Evolutionary conservation across 2,888 invertebrate species (phyloP).

Genomic region (Agrochola lychnidis): DNA sequence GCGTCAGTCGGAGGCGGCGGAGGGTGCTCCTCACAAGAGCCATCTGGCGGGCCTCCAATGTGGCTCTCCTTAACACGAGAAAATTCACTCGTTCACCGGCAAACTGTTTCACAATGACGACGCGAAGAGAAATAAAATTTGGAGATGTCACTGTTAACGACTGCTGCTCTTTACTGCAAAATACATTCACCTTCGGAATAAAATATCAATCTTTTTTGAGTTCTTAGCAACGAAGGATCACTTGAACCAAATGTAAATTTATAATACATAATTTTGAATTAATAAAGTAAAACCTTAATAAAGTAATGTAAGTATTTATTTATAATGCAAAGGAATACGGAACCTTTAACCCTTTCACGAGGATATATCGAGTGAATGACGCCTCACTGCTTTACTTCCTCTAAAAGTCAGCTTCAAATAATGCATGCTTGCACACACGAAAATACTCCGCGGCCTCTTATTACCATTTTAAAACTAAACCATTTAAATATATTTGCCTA

Average conservation of each 20-base stretch:
- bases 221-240: slow-evolving; percentile 1
- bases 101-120: slow-evolving; percentile 73
- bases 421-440: slow-evolving; percentile 8
- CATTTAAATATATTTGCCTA: slow-evolving; percentile 66
- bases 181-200: slow-evolving; percentile 26
- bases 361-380: slow-evolving; percentile 25
- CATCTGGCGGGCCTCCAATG: slow-evolving; percentile 88
- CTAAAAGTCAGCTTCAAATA: slow-evolving; percentile 20
- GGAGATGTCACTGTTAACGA: slow-evolving; percentile 62
- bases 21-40: slow-evolving; percentile 84
- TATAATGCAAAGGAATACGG: slow-evolving; percentile 40
- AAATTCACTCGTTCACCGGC: slow-evolving; percentile 74
- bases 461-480: slow-evolving; percentile 35
- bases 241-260: neutral
- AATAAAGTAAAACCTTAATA: slow-evolving; percentile 12
- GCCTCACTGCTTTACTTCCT: slow-evolving; percentile 8
- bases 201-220: slow-evolving; percentile 29
- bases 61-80: slow-evolving; percentile 81
- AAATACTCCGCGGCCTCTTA: slow-evolving; percentile 21
- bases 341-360: slow-evolving; percentile 32
- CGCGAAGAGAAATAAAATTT: slow-evolving; percentile 63
- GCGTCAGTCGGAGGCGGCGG: slow-evolving; percentile 79
- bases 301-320: slow-evolving; percentile 7
- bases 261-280: neutral
- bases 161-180: slow-evolving; percentile 41